Evolutionary conservation across 2,113 vertebrate species (phyloP).

Genomic region (Cacatua alba): DNA sequence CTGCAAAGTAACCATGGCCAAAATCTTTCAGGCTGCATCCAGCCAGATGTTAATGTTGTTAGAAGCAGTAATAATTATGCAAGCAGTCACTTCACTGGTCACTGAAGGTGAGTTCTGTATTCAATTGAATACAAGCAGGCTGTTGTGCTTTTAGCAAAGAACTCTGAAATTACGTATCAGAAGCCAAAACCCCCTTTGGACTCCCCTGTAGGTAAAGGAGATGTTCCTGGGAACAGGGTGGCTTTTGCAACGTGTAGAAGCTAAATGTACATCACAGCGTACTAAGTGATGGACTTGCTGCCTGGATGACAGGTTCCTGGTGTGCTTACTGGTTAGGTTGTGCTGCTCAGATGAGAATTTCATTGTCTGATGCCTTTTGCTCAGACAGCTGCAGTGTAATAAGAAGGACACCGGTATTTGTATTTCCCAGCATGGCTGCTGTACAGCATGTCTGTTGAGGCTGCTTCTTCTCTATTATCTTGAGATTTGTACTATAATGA

Average conservation of each 20-base stretch:
- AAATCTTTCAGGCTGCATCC: background rate
- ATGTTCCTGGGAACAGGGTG: background rate
- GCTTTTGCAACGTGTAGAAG: background rate
- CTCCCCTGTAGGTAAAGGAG: background rate
- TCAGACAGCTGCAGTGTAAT: background rate
- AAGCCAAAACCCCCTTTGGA: background rate
- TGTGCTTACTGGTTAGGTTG: accelerated
- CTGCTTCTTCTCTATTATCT: background rate
- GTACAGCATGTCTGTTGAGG: background rate
- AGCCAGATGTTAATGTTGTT: background rate
- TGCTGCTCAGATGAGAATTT: accelerated
- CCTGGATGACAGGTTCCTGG: background rate
- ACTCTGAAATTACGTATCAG: background rate
- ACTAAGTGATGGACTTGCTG: background rate
- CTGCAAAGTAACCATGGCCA: background rate
- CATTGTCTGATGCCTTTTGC: background rate
- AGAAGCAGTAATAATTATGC: background rate
- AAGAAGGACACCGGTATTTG: background rate
- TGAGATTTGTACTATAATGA: background rate
- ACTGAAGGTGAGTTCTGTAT: conserved; percentile 7
- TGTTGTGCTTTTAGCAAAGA: background rate
- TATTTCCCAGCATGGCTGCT: background rate
- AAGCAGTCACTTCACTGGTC: background rate
- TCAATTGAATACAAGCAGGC: conserved; percentile 12
- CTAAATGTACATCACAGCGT: background rate